Evolutionary conservation across 2,888 invertebrate genomes (phyloP).

Genomic region (Drosophila yooni): DNA sequence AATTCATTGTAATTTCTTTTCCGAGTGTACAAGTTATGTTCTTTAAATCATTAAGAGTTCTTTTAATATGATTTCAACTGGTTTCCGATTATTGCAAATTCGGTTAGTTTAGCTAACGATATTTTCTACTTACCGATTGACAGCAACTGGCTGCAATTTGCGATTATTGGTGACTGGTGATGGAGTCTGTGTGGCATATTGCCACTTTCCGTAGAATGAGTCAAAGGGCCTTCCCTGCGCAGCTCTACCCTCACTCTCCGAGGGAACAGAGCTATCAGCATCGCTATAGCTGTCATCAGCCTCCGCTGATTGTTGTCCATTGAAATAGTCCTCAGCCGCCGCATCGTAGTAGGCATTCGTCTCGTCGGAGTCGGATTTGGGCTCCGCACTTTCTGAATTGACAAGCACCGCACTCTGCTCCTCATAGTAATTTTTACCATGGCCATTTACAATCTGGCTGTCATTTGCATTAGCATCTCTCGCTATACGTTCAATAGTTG

Average conservation of each 20-base stretch:
- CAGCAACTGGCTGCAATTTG: conserved; percentile 42
- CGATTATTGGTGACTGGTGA: conserved; percentile 47
- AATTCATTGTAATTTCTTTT: no score
- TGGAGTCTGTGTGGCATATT: conserved; percentile 32
- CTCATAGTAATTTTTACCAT: conserved; percentile 62
- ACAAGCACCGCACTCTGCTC: conserved; percentile 70
- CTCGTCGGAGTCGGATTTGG: conserved; percentile 54
- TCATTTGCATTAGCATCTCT: conserved; percentile 44
- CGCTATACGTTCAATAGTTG: conserved; percentile 65
- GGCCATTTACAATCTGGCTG: conserved; percentile 13
- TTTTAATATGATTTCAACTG: not conserved
- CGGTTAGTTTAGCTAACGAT: not conserved
- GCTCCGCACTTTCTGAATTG: conserved; percentile 49
- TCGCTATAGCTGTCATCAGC: not conserved
- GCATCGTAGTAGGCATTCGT: conserved; percentile 55
- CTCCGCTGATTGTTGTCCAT: conserved; percentile 21
- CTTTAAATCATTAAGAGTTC: not conserved
- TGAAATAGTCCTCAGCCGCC: conserved; percentile 50
- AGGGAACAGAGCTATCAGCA: conserved; percentile 7
- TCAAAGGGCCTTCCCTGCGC: conserved; percentile 42
- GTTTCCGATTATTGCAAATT: not conserved
- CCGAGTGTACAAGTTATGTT: not conserved
- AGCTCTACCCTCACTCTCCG: conserved; percentile 55
- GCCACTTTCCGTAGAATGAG: conserved; percentile 62
- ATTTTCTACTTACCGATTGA: conserved; percentile 53